Evolutionary conservation across 2,113 vertebrate genomes (phyloP), one percentile per base, ranked within the genome.

Genomic region (Galemys pyrenaicus): DNA sequence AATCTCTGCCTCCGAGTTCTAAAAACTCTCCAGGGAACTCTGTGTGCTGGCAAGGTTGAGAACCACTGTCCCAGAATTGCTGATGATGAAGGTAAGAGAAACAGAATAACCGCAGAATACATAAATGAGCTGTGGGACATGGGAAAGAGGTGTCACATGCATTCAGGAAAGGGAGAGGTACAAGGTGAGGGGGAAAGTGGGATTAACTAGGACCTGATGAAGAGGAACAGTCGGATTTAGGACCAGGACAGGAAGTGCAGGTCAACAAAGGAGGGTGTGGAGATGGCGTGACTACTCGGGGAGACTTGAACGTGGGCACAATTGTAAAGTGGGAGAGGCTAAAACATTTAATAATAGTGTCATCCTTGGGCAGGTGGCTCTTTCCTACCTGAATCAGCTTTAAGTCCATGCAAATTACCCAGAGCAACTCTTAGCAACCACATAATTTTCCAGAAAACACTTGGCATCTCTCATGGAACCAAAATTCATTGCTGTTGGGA

Each of bases 361-460:
- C 26, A 64, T 1, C 19, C 13, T 67, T 15, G 6, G 44, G 35
- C 13, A 41, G n/a, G 30, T 64, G 9, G 13, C 22, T 51, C 56
- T 58, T 17, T n/a, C 44, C 32, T n/a, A 20, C 44, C 19, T n/a
- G 26, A 62, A 44, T 12, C n/a, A 60, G 22, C 56, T 65, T 84
- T 64, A 44, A 39, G 51, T 60, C 62, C 81, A 77, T 78, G 91
- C 28, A 88, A 74, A 87, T 39, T 70, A 32, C 54, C 62, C 28
- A 80, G 37, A 92, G 49, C 39, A 85, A 82, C 8, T 79, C 11
- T 35, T 62, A 54, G 54, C 71, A 79, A 56, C 60, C 56, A 91
- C 24, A 60, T 32, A 84, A 0, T 74, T 70, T 3, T 92, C 46
- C 30, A 20, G 73, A 37, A 79, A 67, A 81, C 15, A 58, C 13